Evolutionary conservation across 2,888 invertebrate genomes (phyloP).

Genomic region (Arctia plantaginis): DNA sequence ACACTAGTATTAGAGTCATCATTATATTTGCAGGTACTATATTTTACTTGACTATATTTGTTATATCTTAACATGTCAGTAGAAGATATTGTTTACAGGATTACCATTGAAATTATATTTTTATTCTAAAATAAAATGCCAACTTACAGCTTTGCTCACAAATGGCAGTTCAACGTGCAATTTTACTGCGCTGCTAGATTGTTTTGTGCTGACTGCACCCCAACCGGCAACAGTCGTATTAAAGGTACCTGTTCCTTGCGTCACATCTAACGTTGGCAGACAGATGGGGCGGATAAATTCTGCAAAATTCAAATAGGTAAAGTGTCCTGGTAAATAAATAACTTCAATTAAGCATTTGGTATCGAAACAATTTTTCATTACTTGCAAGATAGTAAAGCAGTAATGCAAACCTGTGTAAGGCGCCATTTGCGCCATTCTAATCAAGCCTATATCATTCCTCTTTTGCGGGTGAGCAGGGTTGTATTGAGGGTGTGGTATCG

Average conservation of each 20-base stretch:
- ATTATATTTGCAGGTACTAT: no score
- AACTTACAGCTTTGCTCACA: conserved; percentile 46
- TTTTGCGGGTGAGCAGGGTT: conserved; percentile 38
- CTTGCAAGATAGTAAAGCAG: background rate
- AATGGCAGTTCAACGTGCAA: conserved; percentile 61
- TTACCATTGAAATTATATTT: background rate
- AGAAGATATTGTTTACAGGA: no score
- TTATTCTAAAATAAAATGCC: background rate
- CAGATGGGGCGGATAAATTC: conserved; percentile 50
- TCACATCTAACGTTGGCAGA: conserved; percentile 38
- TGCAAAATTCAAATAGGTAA: conserved; percentile 24
- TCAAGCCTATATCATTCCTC: conserved; percentile 79
- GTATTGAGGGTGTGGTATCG: conserved; percentile 79
- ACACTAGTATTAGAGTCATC: background rate
- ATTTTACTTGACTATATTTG: no score
- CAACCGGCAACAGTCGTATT: conserved; percentile 53
- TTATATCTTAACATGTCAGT: no score
- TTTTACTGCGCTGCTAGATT: conserved; percentile 58
- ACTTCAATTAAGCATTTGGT: no score
- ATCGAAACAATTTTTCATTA: no score
- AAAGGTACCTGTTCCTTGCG: conserved; percentile 18
- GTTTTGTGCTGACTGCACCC: conserved; percentile 55
- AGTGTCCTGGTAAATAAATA: background rate
- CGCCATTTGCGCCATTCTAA: conserved; percentile 65
- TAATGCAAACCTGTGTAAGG: conserved; percentile 42